Conservation (phyloP, 2,888 invertebrate genomes). For the Eilema griseolum region DNA sequence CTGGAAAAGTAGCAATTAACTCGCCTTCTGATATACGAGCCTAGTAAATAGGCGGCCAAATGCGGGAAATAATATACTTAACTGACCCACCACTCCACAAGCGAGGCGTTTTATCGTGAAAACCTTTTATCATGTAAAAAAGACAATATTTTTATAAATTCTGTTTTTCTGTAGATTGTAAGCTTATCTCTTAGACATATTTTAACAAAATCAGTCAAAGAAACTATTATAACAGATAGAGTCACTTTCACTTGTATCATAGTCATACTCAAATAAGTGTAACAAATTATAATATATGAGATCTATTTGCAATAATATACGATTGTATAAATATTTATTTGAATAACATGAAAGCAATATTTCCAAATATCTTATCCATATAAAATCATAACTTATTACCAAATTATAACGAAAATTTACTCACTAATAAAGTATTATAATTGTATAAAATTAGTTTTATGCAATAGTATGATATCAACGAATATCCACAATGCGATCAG, state of each 20-base stretch:
- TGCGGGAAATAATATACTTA: not conserved
- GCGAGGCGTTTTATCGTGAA: not conserved
- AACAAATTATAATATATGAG: not conserved
- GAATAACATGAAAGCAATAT: not conserved
- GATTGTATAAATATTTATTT: not conserved
- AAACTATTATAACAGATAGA: no score
- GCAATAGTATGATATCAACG: not conserved
- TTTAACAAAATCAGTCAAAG: no score
- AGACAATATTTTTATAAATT: not conserved
- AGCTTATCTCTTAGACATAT: no score
- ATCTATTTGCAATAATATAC: not conserved
- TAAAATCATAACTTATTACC: not conserved
- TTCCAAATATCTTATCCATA: not conserved
- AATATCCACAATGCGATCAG: slow-evolving; percentile 7
- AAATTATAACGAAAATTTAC: not conserved
- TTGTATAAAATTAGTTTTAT: not conserved
- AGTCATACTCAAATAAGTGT: not conserved
- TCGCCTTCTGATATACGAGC: not conserved
- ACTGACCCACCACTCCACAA: not conserved
- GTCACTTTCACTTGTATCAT: no score
- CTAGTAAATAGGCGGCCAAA: not conserved
- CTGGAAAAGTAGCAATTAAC: not conserved
- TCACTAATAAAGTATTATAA: not conserved
- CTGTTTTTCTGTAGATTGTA: no score
- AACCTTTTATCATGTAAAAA: not conserved